Evolutionary conservation across 2,888 invertebrate species (phyloP).

Genomic region (Callosobruchus maculatus): DNA sequence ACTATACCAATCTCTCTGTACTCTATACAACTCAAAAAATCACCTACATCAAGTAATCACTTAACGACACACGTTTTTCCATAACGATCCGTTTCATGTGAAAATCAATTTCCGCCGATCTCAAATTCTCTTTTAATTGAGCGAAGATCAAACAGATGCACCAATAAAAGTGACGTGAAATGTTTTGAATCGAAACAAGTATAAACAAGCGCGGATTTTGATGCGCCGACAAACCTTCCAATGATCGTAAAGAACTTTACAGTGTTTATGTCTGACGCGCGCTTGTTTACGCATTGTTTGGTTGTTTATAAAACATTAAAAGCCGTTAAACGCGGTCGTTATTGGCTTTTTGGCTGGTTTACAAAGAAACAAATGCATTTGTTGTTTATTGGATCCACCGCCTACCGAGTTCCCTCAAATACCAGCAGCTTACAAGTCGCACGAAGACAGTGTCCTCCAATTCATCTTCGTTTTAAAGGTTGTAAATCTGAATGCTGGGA

Average conservation of each 20-base stretch:
- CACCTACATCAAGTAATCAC: too few relatives aligned
- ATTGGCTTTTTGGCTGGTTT: conserved; percentile 26
- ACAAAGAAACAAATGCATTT: conserved; percentile 15
- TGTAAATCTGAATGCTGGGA: too few relatives aligned
- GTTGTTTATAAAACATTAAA: conserved; percentile 29
- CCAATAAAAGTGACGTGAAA: conserved; percentile 30
- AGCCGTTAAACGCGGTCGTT: conserved; percentile 25
- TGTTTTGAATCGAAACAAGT: conserved; percentile 30
- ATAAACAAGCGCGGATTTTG: conserved; percentile 27
- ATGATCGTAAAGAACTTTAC: conserved; percentile 27
- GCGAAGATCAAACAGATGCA: conserved; percentile 31
- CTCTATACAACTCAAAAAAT: too few relatives aligned
- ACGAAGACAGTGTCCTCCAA: neutral
- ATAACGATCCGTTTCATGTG: neutral
- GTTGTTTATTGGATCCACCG: neutral
- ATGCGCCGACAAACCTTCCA: conserved; percentile 39
- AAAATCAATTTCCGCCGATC: neutral
- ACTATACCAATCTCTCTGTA: too few relatives aligned
- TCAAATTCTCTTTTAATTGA: conserved; percentile 16
- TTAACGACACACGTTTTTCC: neutral
- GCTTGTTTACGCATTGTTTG: conserved; percentile 30
- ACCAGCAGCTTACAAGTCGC: neutral
- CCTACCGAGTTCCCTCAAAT: neutral
- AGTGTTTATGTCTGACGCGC: conserved; percentile 27
- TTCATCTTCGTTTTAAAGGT: neutral